A percentile compares a stretch with the other conserved stretches of the same genome.
These are phyloP conservation scores for Rhagophthalmus giganteus DNA, from an alignment of 2,888 invertebrate species.

Conservation along the genomic window DNA sequence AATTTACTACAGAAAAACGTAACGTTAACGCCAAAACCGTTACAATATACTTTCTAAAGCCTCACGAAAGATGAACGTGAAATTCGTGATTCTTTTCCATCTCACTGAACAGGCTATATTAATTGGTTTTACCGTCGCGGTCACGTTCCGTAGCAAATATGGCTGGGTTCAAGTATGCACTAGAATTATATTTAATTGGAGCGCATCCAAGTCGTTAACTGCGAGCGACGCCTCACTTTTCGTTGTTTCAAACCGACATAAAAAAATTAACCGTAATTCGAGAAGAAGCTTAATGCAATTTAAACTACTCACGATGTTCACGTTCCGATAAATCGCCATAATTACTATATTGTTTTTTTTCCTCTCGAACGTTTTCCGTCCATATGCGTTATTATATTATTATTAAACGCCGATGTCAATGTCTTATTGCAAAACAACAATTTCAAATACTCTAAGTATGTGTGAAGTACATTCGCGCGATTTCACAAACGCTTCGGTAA, in stretches of 20 bases:
- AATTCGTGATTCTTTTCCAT: slow-evolving; percentile 25
- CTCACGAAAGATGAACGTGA: slow-evolving; percentile 21
- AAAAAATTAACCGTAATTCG: slow-evolving; percentile 8
- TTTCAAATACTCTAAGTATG: no score
- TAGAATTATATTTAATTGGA: slow-evolving; percentile 36
- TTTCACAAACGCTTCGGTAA: no score
- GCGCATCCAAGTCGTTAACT: slow-evolving; percentile 25
- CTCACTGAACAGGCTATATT: slow-evolving; percentile 31
- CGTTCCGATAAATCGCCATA: not conserved
- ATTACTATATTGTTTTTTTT: not conserved
- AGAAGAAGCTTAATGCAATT: slow-evolving; percentile 2
- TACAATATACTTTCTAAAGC: slow-evolving; percentile 24
- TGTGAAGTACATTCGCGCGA: no score
- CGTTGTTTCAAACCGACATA: slow-evolving; percentile 9
- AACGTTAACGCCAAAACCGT: no score
- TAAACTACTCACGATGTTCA: not conserved
- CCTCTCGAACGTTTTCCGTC: not conserved
- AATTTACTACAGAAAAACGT: no score
- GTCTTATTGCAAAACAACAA: no score
- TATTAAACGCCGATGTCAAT: not conserved
- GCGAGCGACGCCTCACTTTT: slow-evolving; percentile 12
- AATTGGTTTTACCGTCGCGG: slow-evolving; percentile 33
- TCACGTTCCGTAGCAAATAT: slow-evolving; percentile 34
- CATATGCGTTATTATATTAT: not conserved
- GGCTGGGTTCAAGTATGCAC: slow-evolving; percentile 34